A percentile compares a stretch with the other conserved stretches of the same genome.
phyloP scores from a whole-genome alignment of 2,888 invertebrate genomes.

The Poecilobothrus nobilitatus region DNA sequence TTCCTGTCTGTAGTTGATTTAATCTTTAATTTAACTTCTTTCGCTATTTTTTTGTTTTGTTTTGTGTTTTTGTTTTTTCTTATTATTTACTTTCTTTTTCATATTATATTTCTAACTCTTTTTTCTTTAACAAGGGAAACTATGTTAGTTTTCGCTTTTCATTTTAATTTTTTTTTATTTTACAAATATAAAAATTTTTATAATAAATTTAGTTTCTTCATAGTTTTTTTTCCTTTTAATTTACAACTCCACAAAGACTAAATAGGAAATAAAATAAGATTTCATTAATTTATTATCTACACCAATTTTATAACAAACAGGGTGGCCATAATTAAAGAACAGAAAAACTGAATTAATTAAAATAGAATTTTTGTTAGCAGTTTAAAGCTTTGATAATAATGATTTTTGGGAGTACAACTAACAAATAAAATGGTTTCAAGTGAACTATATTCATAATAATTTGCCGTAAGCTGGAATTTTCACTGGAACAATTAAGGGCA shows the following conservation, averaged over 20 bases:
- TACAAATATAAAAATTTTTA: neutral
- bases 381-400: too few species aligned
- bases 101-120: neutral
- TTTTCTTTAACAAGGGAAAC: neutral
- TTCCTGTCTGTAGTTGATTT: conserved; percentile 6
- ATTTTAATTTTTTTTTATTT: neutral
- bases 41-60: neutral
- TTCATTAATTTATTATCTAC: neutral
- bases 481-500: too few species aligned
- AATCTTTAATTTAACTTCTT: conserved; percentile 3
- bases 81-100: neutral
- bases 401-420: too few species aligned
- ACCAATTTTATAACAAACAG: too few species aligned
- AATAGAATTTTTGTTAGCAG: too few species aligned
- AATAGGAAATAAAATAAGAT: neutral
- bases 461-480: too few species aligned
- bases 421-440: too few species aligned
- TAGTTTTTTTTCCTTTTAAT: neutral
- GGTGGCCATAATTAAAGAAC: too few species aligned
- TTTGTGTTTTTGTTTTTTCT: too few species aligned
- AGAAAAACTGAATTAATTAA: too few species aligned
- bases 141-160: neutral
- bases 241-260: neutral
- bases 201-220: neutral
- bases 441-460: too few species aligned